Conservation (phyloP, 2,797 vertebrate species). For the Manis crassicaudata region DNA sequence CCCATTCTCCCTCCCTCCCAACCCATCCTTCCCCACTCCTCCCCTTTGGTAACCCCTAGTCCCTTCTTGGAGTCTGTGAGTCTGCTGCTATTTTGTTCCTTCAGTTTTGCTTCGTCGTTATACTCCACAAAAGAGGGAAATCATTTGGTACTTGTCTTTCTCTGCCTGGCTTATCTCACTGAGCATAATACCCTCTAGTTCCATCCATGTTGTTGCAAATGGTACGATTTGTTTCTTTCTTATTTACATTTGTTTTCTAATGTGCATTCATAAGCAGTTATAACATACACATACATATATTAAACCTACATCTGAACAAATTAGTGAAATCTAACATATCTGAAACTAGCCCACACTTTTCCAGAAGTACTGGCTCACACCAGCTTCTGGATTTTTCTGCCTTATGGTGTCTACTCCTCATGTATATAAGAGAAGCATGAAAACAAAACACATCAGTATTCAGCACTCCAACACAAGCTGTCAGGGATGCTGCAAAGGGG, state of each 20-base stretch:
- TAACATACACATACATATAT: slow-evolving; percentile 58
- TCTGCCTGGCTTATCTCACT: no score
- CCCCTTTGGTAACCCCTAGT: no score
- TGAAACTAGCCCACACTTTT: slow-evolving; percentile 56
- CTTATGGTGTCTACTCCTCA: not conserved
- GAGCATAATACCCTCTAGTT: no score
- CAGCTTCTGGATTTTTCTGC: slow-evolving; percentile 37
- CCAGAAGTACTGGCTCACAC: slow-evolving; percentile 63
- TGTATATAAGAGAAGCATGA: not conserved
- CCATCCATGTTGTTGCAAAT: no score
- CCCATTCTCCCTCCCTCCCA: no score
- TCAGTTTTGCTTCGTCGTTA: no score
- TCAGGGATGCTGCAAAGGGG: not conserved
- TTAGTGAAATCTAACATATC: slow-evolving; percentile 51
- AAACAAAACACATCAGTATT: not conserved
- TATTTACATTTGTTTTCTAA: not conserved
- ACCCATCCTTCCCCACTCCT: no score
- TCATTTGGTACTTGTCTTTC: no score
- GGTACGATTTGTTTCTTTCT: no score
- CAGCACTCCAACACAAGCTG: not conserved
- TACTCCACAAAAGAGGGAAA: no score
- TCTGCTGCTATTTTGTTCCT: no score
- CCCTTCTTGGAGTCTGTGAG: no score
- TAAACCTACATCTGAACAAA: slow-evolving; percentile 63
- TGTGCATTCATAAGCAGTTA: slow-evolving; percentile 46